Conservation (phyloP, 2,797 vertebrate species). For the Selene dorsalis region DNA sequence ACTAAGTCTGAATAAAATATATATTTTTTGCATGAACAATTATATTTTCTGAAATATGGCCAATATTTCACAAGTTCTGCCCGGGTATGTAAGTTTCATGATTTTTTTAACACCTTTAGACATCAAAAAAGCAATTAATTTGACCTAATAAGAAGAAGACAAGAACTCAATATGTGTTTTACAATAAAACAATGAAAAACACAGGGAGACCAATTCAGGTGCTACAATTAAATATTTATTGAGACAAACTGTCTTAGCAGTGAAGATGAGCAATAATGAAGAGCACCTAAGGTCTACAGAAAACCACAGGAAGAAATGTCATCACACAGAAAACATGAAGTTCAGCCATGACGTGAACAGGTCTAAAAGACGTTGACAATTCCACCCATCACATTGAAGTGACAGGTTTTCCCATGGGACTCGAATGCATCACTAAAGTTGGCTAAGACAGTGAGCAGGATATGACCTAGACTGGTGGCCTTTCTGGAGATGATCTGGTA, state of each 20-base stretch:
- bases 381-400: not conserved
- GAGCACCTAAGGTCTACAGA: slow-evolving; percentile 10
- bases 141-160: too few species aligned
- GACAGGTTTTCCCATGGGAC: not conserved
- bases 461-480: slow-evolving; percentile 2
- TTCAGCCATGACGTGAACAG: slow-evolving; percentile 4
- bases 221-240: slow-evolving; percentile 53
- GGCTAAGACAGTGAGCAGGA: not conserved
- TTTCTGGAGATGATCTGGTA: not conserved
- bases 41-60: too few species aligned
- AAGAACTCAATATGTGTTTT: not conserved
- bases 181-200: not conserved
- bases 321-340: not conserved
- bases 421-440: slow-evolving; percentile 26
- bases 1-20: too few species aligned
- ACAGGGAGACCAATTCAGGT: not conserved
- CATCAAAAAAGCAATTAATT: too few species aligned
- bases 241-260: slow-evolving; percentile 9
- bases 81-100: too few species aligned
- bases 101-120: too few species aligned
- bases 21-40: too few species aligned
- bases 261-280: slow-evolving; percentile 4
- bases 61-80: too few species aligned
- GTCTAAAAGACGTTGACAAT: not conserved
- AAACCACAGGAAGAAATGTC: slow-evolving; percentile 15